A percentile compares a stretch with the other conserved stretches of the same genome.
Conservation (phyloP, 1,140 invertebrate genomes). For the Atopsyche davidsoni region DNA sequence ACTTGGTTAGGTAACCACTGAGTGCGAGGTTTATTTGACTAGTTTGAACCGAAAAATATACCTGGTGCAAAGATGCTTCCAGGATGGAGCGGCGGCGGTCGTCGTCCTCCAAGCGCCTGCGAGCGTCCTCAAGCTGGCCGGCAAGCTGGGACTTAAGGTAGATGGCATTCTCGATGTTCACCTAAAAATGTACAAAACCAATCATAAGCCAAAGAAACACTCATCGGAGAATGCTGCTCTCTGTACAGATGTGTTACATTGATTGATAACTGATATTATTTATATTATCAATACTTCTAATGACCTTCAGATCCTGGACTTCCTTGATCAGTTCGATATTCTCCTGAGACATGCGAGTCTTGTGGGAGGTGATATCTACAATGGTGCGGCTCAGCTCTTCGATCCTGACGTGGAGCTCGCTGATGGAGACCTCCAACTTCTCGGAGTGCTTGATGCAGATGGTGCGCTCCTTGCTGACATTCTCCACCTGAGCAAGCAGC, state of each 20-base stretch:
- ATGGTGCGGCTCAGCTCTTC: constrained; percentile 93
- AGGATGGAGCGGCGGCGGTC: constrained; percentile 85
- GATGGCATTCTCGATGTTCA: constrained; percentile 84
- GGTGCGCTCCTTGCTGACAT: constrained; percentile 85
- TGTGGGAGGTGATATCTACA: constrained; percentile 88
- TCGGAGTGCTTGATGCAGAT: constrained; percentile 81
- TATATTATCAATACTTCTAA: no score
- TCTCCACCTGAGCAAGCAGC: constrained; percentile 87
- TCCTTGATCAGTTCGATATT: constrained; percentile 91
- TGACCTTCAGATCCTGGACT: constrained; percentile 86
- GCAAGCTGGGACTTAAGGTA: constrained; percentile 85
- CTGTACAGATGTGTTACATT: no score
- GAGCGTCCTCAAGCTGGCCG: constrained; percentile 86
- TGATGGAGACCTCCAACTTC: constrained; percentile 82
- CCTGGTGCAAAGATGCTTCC: constrained; percentile 81
- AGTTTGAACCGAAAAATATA: constrained; percentile 34
- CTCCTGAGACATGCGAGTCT: constrained; percentile 80
- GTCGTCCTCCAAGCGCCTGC: constrained; percentile 90
- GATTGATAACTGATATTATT: no score
- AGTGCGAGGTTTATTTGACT: no score
- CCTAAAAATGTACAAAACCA: constrained; percentile 46
- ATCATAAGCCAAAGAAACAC: no score
- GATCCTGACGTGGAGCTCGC: constrained; percentile 87
- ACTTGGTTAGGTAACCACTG: no score
- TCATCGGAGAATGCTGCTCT: no score